Evolutionary conservation across 2,797 vertebrate genomes (phyloP).

Genomic region (Meriones psammophilus): DNA sequence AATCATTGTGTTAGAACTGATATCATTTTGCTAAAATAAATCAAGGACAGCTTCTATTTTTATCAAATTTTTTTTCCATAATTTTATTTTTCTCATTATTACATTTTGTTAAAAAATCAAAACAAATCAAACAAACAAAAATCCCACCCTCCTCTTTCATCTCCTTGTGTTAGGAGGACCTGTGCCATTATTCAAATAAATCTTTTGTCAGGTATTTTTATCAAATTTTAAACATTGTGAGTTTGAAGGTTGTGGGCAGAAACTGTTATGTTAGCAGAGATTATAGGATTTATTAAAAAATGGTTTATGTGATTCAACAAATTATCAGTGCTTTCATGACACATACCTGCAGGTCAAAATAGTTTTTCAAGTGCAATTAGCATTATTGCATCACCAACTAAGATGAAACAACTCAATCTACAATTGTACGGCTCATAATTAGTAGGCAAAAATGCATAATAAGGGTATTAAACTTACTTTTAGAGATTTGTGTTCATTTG

Average conservation of each 20-base stretch:
- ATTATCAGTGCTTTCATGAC: neutral
- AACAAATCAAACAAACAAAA: too few relatives aligned
- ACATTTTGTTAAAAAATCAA: too few relatives aligned
- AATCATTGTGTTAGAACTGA: too few relatives aligned
- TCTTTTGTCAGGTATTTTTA: too few relatives aligned
- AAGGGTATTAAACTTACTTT: neutral
- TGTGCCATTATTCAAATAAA: neutral
- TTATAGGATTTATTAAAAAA: constrained; percentile 45
- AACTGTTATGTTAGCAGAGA: constrained; percentile 21
- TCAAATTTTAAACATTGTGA: neutral
- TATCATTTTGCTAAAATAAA: too few relatives aligned
- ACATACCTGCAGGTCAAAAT: neutral
- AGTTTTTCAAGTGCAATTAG: neutral
- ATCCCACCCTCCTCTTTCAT: too few relatives aligned
- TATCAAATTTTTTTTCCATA: too few relatives aligned
- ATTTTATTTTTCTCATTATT: too few relatives aligned
- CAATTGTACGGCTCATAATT: neutral
- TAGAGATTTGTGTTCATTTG: constrained; percentile 14
- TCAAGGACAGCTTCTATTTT: too few relatives aligned
- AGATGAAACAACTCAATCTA: neutral
- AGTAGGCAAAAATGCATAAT: constrained; percentile 2
- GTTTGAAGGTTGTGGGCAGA: neutral
- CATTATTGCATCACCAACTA: constrained; percentile 26
- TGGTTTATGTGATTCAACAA: neutral
- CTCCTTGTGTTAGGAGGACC: too few relatives aligned